Evolutionary conservation across 2,888 invertebrate genomes (phyloP), one percentile per base, ranked within the genome.

Genomic region (Folsomia manolachei): DNA sequence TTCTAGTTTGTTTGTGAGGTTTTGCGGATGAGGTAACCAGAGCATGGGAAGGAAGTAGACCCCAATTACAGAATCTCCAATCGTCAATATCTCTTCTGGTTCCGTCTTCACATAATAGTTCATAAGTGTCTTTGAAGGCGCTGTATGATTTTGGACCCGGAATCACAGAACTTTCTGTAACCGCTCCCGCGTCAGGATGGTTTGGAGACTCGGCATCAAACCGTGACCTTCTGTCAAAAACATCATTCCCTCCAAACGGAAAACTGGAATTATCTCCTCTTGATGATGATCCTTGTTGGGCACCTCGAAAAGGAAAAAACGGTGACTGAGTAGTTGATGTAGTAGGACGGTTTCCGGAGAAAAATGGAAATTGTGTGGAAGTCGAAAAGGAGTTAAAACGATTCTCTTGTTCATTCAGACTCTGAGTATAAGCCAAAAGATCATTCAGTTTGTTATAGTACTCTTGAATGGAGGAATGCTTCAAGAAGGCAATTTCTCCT

Each of bases 401-500:
- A 14, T 39, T 39, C 7, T 9, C 7, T 9, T 14, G 39, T 39
- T 39, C 39, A 14, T 39, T 39, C 39, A 9, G 7, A 4, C 14
- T 4, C 4, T 39, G 39, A 14, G 39, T 14, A 14, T 39, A 1
- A n/a, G 56, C 21, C 19, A 56, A 7, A 19, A 56, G 21, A n/a
- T 56, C 18, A 56, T 69, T 76, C 1, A 73, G 7, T 0, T 70
- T 67, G 14, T 23, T 52, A 63, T 78, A 81, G 69, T 78, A 80
- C 83, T 93, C 91, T 51, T 87, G 85, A 23, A 94, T 89, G 0
- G 94, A 93, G 0, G 91, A 91, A 82, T 95, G 94, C 63, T 92
- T 88, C 0, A 97, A 86, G 83, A 97, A 97, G 0, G 97, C 97
- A 21, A 97, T 88, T 65, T 97, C 95, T 1, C 96, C 97, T n/a